Evolutionary conservation across 2,888 invertebrate genomes (phyloP).

Genomic region (Cinara cedri): DNA sequence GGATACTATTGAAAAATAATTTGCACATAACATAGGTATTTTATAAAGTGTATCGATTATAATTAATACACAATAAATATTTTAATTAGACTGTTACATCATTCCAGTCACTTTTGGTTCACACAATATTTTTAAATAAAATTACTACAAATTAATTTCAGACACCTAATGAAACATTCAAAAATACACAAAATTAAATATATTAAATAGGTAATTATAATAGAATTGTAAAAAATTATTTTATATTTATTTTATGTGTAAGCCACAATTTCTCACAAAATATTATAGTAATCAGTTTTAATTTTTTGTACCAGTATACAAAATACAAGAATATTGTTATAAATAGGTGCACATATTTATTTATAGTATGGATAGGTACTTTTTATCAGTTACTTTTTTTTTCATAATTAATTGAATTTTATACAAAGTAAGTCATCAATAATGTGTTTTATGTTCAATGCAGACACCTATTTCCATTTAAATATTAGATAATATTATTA

Average conservation of each 20-base stretch:
- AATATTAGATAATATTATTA: constrained; percentile 44
- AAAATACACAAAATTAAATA: constrained; percentile 54
- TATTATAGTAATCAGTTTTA: constrained; percentile 40
- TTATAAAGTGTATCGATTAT: constrained; percentile 51
- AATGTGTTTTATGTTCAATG: constrained; percentile 21
- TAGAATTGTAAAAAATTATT: constrained; percentile 52
- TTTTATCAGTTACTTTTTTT: constrained; percentile 8
- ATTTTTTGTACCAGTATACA: constrained; percentile 45
- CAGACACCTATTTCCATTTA: constrained; percentile 43
- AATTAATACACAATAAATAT: constrained; percentile 51
- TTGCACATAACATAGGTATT: constrained; percentile 31
- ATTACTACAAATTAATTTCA: constrained; percentile 48
- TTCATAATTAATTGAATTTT: constrained; percentile 29
- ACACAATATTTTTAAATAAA: constrained; percentile 46
- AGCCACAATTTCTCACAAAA: constrained; percentile 48
- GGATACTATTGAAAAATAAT: constrained; percentile 47
- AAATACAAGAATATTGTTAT: constrained; percentile 35
- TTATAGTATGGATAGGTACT: not conserved
- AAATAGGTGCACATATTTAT: not conserved
- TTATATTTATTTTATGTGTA: constrained; percentile 47
- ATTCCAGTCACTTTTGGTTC: constrained; percentile 18
- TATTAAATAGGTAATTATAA: constrained; percentile 32
- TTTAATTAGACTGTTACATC: constrained; percentile 41
- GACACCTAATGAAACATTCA: constrained; percentile 51
- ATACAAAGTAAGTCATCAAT: constrained; percentile 37